Evolutionary conservation across 2,797 vertebrate species (phyloP).

Genomic region (Acanthurus lineatus): DNA sequence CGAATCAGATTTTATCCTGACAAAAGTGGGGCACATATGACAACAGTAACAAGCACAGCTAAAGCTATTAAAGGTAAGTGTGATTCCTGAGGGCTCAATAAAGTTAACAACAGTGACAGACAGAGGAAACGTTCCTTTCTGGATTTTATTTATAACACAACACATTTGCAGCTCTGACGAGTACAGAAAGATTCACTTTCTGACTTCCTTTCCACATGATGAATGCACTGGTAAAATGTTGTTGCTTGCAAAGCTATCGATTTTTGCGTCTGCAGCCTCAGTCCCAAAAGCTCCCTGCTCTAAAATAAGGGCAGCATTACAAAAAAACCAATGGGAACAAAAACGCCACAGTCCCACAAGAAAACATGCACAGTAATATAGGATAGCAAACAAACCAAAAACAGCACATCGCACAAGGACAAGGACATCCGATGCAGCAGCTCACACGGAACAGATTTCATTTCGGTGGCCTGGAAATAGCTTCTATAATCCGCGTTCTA

Average conservation of each 20-base stretch:
- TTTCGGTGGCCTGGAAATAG: slow-evolving; percentile 34
- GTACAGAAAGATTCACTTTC: slow-evolving; percentile 31
- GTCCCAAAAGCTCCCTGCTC: slow-evolving; percentile 55
- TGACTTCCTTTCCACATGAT: slow-evolving; percentile 64
- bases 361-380: slow-evolving; percentile 48
- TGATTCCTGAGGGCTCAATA: slow-evolving; percentile 49
- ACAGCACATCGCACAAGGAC: slow-evolving; percentile 23
- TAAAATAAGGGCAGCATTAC: slow-evolving; percentile 64
- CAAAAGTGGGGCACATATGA: slow-evolving; percentile 36
- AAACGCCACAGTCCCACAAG: slow-evolving; percentile 45
- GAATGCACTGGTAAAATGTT: slow-evolving; percentile 73
- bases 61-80: slow-evolving; percentile 14
- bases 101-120: slow-evolving; percentile 28
- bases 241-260: slow-evolving; percentile 69
- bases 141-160: slow-evolving; percentile 20
- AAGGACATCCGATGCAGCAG: neutral
- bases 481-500: slow-evolving; percentile 29
- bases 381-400: slow-evolving; percentile 37
- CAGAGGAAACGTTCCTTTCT: slow-evolving; percentile 4
- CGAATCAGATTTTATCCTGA: slow-evolving; percentile 43
- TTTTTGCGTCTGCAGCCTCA: slow-evolving; percentile 60
- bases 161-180: slow-evolving; percentile 48
- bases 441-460: slow-evolving; percentile 15
- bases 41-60: slow-evolving; percentile 35
- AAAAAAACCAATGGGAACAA: slow-evolving; percentile 50